Evolutionary conservation across 2,888 invertebrate genomes (phyloP).

Genomic region (Tenthredo mesomela): DNA sequence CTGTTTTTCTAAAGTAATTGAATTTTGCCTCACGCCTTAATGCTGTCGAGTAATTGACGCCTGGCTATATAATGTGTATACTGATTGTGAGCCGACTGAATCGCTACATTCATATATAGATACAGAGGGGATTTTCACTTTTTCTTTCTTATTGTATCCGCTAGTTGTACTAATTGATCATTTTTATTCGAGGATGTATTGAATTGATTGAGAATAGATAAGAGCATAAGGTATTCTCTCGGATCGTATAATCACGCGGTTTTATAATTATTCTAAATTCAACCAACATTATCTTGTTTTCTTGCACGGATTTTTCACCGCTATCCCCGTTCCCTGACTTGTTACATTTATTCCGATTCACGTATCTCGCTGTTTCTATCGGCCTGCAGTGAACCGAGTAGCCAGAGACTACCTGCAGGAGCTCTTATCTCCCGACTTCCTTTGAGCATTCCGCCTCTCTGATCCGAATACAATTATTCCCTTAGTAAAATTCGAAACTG

Average conservation of each 20-base stretch:
- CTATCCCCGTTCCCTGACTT: conserved; percentile 18
- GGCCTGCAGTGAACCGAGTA: not conserved
- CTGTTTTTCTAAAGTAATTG: conserved; percentile 70
- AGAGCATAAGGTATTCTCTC: not conserved
- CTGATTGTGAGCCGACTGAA: not conserved
- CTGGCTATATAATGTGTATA: not conserved
- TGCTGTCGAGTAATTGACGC: conserved; percentile 54
- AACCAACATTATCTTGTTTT: not conserved
- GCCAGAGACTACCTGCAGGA: not conserved
- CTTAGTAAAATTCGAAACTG: conserved; percentile 29
- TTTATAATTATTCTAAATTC: conserved; percentile 16
- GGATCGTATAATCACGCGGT: conserved; percentile 4
- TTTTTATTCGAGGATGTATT: not conserved
- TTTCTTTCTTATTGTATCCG: not conserved
- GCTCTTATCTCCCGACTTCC: conserved; percentile 32
- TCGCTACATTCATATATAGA: not conserved
- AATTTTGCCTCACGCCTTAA: conserved; percentile 66
- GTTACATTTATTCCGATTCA: conserved; percentile 44
- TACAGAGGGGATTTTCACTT: not conserved
- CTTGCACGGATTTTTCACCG: not conserved
- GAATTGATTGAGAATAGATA: not conserved
- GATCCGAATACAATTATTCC: conserved; percentile 40
- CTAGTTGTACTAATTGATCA: not conserved
- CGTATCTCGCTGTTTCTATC: conserved; percentile 37
- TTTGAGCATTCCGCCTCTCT: conserved; percentile 43